Conservation (phyloP, 2,888 invertebrate species). For the Hirtodrosophila trivittata region DNA sequence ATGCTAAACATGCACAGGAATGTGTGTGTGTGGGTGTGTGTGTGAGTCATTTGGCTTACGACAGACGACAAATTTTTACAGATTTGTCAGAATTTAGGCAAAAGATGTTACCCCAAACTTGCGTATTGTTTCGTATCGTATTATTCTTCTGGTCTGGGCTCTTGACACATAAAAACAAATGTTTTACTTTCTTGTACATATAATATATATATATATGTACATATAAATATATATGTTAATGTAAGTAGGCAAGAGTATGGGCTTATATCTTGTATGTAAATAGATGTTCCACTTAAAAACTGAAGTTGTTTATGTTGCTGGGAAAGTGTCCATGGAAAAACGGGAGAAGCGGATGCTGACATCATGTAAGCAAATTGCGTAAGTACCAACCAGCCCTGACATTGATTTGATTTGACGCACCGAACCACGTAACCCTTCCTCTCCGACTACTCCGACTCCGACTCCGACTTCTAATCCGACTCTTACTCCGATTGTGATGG, state of each 20-base stretch:
- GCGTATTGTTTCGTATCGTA: slow-evolving; percentile 10
- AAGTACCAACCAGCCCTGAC: slow-evolving; percentile 57
- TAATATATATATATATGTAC: slow-evolving; percentile 18
- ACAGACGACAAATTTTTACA: slow-evolving; percentile 81
- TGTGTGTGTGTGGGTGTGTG: slow-evolving; percentile 23
- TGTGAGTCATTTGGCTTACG: slow-evolving; percentile 34
- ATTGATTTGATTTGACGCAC: slow-evolving; percentile 76
- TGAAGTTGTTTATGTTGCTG: slow-evolving; percentile 61
- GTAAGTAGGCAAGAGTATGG: slow-evolving; percentile 6
- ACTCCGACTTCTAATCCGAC: slow-evolving; percentile 2
- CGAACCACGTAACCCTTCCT: slow-evolving; percentile 10
- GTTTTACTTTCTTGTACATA: slow-evolving; percentile 8
- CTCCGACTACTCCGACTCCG: background rate
- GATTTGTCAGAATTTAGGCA: slow-evolving; percentile 76
- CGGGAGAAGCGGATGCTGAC: slow-evolving; percentile 70
- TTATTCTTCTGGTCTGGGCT: slow-evolving; percentile 11
- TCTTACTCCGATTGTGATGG: background rate
- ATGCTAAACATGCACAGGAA: slow-evolving; percentile 66
- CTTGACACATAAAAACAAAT: slow-evolving; percentile 39
- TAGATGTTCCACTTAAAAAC: slow-evolving; percentile 68
- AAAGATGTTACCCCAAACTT: slow-evolving; percentile 17
- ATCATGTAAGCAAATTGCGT: slow-evolving; percentile 76
- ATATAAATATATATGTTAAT: slow-evolving; percentile 25
- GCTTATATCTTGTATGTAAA: slow-evolving; percentile 19
- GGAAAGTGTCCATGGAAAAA: background rate